Evolutionary conservation across 2,113 vertebrate genomes (phyloP), one percentile per base, ranked within the genome.

Genomic region (Neofelis nebulosa): DNA sequence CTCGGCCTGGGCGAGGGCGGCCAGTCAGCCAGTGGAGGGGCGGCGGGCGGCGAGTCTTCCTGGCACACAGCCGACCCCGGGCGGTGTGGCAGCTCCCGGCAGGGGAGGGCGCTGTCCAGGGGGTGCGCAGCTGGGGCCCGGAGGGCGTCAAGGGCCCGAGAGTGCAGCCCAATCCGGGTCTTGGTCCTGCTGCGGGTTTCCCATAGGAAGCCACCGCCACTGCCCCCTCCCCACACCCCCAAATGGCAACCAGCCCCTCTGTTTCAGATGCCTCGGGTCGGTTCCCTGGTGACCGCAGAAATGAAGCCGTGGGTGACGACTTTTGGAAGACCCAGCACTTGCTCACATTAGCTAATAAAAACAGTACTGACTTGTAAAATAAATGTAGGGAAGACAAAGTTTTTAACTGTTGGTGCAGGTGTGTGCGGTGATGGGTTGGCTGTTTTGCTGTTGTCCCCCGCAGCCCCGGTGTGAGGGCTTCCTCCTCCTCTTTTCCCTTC

Each of bases 41-140:
- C 27, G 29, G 63, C 25, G 7, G 11, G 71, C 3, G 38, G 11
- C 10, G 31, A 55, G 48, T 13, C 36, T 23, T 79, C 3, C 31
- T 79, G 1, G 0, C 18, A 19, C 0, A 1, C 63, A 45, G 48
- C 12, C 3, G 5, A 4, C 33, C 13, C 41, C 0, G 2, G 31
- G n/a, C 38, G 0, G 21, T 25, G 18, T 63, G 2, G 4, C 9
- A 0, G 14, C 48, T 83, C 48, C 10, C 0, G 14, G 29, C 10
- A 91, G 73, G 23, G 33, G 74, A 66, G 41, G 23, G 89, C 10
- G 18, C 11, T 4, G 6, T 31, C n/a, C 36, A 25, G 11, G 52
- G 36, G 18, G 8, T 1, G 2, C 0, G 1, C 68, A 36, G 71
- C 12, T 15, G 71, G 71, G 38, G 21, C 4, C 31, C 50, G 5